These are phyloP conservation scores for Papilio protenor DNA, from an alignment of 2,888 invertebrate genomes.

Conservation along the genomic window DNA sequence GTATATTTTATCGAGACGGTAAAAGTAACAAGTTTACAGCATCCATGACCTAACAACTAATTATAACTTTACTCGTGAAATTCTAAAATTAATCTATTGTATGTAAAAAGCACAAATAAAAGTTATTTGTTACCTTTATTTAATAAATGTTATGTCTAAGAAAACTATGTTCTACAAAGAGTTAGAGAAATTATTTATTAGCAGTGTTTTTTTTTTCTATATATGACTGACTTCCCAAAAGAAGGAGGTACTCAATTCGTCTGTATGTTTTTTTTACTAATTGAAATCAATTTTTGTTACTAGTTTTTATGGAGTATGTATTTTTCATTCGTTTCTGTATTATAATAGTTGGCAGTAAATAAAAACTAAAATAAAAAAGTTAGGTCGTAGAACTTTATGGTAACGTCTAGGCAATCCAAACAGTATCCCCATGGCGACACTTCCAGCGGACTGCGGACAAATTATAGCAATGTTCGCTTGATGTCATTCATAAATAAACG, in stretches of 20 bases:
- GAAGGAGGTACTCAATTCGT: too few species aligned
- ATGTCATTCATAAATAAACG: conserved; percentile 39
- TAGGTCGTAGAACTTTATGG: conserved; percentile 9
- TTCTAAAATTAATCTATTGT: conserved; percentile 38
- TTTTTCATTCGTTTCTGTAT: neutral
- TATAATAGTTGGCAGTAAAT: conserved; percentile 1
- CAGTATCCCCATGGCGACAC: conserved; percentile 23
- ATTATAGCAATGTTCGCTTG: conserved; percentile 37
- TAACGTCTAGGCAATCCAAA: conserved; percentile 25
- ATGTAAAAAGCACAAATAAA: neutral
- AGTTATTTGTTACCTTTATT: neutral
- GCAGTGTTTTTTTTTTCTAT: too few species aligned
- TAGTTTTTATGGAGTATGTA: neutral
- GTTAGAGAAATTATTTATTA: too few species aligned
- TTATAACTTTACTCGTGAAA: conserved; percentile 40
- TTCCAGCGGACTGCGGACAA: conserved; percentile 28
- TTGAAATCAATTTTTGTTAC: neutral
- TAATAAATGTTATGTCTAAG: neutral
- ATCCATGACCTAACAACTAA: conserved; percentile 41
- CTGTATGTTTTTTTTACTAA: too few species aligned
- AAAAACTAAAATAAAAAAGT: conserved; percentile 16
- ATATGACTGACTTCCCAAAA: too few species aligned
- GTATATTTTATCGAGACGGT: conserved; percentile 18
- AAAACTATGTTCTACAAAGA: too few species aligned
- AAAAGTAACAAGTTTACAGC: conserved; percentile 34